Evolutionary conservation across 2,113 vertebrate genomes (phyloP), one percentile per base, ranked within the genome.

Genomic region (Caranx ignobilis): DNA sequence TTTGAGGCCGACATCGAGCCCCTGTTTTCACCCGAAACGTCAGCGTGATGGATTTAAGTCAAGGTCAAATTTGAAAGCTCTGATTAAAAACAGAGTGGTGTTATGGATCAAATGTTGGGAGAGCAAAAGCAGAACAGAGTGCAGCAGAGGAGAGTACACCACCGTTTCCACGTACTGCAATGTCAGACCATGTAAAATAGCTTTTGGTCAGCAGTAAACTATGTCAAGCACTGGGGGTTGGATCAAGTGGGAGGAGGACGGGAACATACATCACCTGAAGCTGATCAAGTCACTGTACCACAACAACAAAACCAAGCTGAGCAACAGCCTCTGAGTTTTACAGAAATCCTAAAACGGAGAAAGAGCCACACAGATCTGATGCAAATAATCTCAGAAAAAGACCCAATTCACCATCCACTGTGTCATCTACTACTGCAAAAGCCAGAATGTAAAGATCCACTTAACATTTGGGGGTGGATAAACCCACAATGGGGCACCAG

Each of bases 51-150:
- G 92, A 93, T 94, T 95, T 84, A 89, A 92, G 90, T 92, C 92
- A 92, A 94, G 93, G 92, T 95, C 90, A 93, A 84, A 91, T 92
- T 85, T 90, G 90, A 95, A 92, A 93, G 91, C 79, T 79, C 83
- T 83, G 85, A 89, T 91, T 90, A 94, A 91, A 87, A 90, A 87
- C 76, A 3, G 81, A 87, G 77, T 47, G 55, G 67, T 54, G 47
- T 84, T 89, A 87, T 92, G 75, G 89, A 90, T 94, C 89, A 93
- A 88, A 86, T 80, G 81, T 75, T 77, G 75, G n/a, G 85, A 50
- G 62, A 55, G 68, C 19, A 35, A 54, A 77, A 77, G 69, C 70
- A 70, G 45, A 83, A 45, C 19, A 63, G 62, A 66, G 69, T 41
- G 70, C 15, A 63, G 57, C 41, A 48, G 39, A 62, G 57, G 43